Evolutionary conservation across 2,797 vertebrate species (phyloP).

Genomic region (Xerus rutilus): DNA sequence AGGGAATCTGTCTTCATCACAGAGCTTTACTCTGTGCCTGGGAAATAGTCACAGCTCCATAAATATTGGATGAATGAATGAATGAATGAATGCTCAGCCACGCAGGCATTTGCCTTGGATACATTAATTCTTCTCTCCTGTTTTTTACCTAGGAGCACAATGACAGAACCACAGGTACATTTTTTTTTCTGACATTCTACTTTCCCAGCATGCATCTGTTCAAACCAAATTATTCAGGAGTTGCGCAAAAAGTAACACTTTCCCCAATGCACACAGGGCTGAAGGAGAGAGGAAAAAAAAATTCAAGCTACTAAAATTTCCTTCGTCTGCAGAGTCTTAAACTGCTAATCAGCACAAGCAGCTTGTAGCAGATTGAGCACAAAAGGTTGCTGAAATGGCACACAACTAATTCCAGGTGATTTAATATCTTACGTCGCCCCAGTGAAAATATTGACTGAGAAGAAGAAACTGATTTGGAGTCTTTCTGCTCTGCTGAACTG

Average conservation of each 20-base stretch:
- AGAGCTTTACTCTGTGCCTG: not conserved
- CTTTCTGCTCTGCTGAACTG: not conserved
- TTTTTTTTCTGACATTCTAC: not conserved
- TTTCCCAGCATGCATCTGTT: constrained; percentile 16
- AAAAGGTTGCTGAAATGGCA: constrained; percentile 56
- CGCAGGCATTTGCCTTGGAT: not conserved
- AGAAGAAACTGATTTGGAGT: not conserved
- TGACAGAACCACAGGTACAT: not conserved
- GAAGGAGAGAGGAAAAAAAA: not conserved
- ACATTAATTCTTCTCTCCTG: not conserved
- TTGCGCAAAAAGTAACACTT: constrained; percentile 29
- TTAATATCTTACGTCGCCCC: not conserved
- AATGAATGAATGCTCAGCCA: not conserved
- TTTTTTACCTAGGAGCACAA: not conserved
- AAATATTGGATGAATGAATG: constrained; percentile 41
- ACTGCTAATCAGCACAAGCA: constrained; percentile 40
- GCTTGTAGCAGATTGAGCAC: not conserved
- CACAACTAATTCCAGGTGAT: constrained; percentile 41
- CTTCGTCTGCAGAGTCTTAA: constrained; percentile 49
- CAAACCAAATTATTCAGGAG: not conserved
- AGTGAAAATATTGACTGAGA: constrained; percentile 50
- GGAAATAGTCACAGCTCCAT: not conserved
- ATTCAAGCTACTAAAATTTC: constrained; percentile 12
- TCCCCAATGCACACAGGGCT: not conserved
- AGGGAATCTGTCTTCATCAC: constrained; percentile 45